Evolutionary conservation across 2,113 vertebrate species (phyloP).

Genomic region (Prolemur simus): DNA sequence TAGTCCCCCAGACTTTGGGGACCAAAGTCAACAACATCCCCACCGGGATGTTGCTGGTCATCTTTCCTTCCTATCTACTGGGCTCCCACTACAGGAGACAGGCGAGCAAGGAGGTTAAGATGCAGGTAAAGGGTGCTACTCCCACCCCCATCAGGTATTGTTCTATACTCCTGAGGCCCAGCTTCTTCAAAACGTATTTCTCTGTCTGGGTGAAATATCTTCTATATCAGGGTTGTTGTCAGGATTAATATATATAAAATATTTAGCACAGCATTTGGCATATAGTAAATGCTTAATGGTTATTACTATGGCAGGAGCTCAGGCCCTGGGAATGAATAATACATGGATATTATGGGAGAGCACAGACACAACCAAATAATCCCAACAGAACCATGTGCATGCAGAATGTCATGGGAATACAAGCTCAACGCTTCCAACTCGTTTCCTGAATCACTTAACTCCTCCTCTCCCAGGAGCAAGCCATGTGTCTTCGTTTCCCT

Average conservation of each 20-base stretch:
- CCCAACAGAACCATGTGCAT: not conserved
- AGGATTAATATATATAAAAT: not conserved
- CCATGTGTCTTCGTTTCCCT: not conserved
- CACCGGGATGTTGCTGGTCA: not conserved
- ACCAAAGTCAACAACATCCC: not conserved
- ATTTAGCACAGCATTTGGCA: not conserved
- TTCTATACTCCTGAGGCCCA: not conserved
- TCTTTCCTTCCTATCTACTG: not conserved
- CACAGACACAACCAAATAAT: not conserved
- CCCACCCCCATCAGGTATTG: not conserved
- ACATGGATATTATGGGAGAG: fast-evolving
- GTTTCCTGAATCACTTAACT: not conserved
- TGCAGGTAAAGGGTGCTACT: not conserved
- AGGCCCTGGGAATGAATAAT: not conserved
- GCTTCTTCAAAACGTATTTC: not conserved
- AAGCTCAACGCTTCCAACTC: not conserved
- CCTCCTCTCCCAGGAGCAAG: not conserved
- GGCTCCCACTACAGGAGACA: not conserved
- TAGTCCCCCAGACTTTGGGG: not conserved
- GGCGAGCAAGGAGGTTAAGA: not conserved
- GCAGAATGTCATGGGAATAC: not conserved
- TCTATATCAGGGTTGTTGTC: not conserved
- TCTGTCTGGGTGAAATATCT: not conserved
- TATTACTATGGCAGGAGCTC: not conserved
- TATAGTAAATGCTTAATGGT: not conserved